Percentiles rank a stretch among this genome's conserved stretches.
phyloP scores from a whole-genome alignment of 2,113 vertebrate genomes.

The Haemorhous mexicanus region DNA sequence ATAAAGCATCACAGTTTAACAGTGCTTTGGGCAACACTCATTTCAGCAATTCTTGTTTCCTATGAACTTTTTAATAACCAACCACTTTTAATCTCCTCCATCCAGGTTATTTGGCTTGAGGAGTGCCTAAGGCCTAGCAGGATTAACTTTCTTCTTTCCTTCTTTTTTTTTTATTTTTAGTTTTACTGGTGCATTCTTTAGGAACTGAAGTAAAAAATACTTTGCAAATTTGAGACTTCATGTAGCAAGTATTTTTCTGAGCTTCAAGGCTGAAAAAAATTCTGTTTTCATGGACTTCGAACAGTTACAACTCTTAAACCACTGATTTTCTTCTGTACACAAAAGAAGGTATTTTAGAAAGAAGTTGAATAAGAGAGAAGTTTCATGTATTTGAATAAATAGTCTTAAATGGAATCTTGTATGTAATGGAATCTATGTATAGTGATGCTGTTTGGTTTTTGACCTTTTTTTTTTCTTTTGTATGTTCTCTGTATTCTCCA shows the following conservation, averaged over 20 bases:
- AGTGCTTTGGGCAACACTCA: constrained; percentile 22
- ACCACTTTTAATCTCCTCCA: background rate
- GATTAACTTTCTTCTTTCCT: background rate
- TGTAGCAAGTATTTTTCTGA: background rate
- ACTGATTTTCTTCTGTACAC: background rate
- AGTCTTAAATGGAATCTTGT: background rate
- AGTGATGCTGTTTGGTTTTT: background rate
- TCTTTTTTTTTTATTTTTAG: background rate
- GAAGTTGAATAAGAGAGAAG: background rate
- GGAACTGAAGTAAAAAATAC: background rate
- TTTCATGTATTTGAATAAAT: background rate
- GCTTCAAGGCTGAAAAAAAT: background rate
- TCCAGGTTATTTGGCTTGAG: constrained; percentile 6
- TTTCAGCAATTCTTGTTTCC: constrained; percentile 34
- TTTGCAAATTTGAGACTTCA: background rate
- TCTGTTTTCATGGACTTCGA: background rate
- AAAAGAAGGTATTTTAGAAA: background rate
- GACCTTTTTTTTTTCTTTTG: background rate
- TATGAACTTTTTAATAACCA: constrained; percentile 40
- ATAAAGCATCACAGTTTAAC: constrained; percentile 9
- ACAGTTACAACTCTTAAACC: background rate
- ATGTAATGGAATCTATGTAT: background rate
- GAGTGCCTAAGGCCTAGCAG: background rate
- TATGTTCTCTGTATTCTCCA: background rate
- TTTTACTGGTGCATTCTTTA: background rate